Conservation (phyloP, 2,888 invertebrate genomes). For the Cheilosia variabilis region DNA sequence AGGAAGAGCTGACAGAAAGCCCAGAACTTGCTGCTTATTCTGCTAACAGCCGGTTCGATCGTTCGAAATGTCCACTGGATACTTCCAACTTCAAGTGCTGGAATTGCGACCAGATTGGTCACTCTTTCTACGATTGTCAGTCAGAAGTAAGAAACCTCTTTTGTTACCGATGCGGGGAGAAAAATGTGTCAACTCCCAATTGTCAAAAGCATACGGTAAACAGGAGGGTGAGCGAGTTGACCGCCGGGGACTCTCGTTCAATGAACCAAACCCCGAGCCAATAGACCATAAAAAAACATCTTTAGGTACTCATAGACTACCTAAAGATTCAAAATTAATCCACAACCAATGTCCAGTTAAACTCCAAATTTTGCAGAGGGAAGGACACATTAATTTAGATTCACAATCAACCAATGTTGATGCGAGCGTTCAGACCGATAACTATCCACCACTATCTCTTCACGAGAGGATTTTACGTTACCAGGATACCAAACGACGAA, state of each 20-base stretch:
- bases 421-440: neutral
- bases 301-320: neutral
- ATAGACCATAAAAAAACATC: neutral
- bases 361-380: neutral
- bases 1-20: neutral
- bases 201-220: neutral
- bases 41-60: neutral
- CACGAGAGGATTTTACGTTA: no score
- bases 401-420: neutral
- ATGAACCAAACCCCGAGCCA: slow-evolving; percentile 27
- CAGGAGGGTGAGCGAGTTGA: slow-evolving; percentile 6
- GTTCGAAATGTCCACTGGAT: neutral
- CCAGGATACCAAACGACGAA: no score
- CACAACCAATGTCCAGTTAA: neutral
- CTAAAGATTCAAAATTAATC: neutral
- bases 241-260: slow-evolving; percentile 24
- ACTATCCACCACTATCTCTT: neutral
- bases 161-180: neutral
- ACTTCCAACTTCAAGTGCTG: no score
- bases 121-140: neutral
- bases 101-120: neutral
- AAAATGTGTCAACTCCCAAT: neutral
- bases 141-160: neutral
- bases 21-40: neutral
- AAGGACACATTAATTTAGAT: neutral